Conservation (phyloP, 2,113 vertebrate species). For the Peromyscus leucopus region DNA sequence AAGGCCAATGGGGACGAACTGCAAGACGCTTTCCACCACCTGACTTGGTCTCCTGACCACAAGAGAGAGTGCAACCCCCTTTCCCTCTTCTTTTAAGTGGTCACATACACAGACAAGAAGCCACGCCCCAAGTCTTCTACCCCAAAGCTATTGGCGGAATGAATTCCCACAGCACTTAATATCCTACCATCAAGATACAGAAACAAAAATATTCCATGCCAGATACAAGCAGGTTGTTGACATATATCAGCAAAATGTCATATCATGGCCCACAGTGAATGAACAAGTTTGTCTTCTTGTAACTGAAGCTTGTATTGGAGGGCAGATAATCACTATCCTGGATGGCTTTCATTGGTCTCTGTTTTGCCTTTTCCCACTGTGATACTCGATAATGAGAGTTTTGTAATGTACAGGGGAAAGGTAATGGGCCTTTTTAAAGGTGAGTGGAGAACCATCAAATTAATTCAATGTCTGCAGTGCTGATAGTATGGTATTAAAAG, state of each 20-base stretch:
- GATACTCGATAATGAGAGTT: background rate
- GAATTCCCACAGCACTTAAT: background rate
- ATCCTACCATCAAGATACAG: background rate
- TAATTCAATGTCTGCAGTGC: background rate
- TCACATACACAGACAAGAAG: too few species aligned
- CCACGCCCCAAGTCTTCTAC: too few species aligned
- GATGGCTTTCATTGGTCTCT: background rate
- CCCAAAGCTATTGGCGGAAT: too few species aligned
- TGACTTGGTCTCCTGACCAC: too few species aligned
- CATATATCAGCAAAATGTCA: background rate
- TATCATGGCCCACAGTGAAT: background rate
- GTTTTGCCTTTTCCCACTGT: background rate
- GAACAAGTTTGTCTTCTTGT: background rate
- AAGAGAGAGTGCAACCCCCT: too few species aligned
- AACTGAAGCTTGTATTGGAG: background rate
- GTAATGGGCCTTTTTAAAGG: slow-evolving; percentile 9
- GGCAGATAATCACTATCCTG: background rate
- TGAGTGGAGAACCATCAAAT: background rate
- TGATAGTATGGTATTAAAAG: background rate
- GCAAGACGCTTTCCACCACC: too few species aligned
- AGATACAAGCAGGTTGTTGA: background rate
- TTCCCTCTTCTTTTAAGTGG: too few species aligned
- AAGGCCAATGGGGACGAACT: too few species aligned
- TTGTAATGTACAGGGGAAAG: background rate
- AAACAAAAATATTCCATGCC: background rate